A percentile compares a stretch with the other conserved stretches of the same genome.
Evolutionary conservation across 2,113 vertebrate genomes (phyloP).

Genomic region (Neofelis nebulosa): DNA sequence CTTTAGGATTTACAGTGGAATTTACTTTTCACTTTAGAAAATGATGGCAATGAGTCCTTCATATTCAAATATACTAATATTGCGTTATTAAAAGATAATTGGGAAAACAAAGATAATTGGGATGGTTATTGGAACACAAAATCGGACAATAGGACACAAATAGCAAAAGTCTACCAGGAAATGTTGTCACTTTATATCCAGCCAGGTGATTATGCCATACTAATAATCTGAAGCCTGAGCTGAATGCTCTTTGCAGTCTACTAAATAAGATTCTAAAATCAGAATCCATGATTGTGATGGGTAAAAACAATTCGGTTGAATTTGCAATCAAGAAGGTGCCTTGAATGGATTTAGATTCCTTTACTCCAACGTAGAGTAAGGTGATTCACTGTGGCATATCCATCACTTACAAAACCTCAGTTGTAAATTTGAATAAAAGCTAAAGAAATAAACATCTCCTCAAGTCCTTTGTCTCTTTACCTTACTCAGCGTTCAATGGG

Average conservation of each 20-base stretch:
- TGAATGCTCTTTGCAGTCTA: slow-evolving; percentile 32
- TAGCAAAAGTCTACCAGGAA: neutral
- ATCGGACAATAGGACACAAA: neutral
- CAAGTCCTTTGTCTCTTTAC: slow-evolving; percentile 71
- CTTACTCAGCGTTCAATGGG: slow-evolving; percentile 70
- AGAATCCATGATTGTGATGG: neutral
- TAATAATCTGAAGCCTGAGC: neutral
- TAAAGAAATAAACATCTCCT: slow-evolving; percentile 77
- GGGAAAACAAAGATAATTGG: neutral
- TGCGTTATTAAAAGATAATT: slow-evolving; percentile 32
- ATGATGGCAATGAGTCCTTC: neutral
- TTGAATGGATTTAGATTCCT: slow-evolving; percentile 68
- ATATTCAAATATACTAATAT: neutral
- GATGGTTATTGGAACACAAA: neutral
- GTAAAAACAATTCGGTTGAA: slow-evolving; percentile 31
- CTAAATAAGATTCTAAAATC: slow-evolving; percentile 42
- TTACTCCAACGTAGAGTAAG: slow-evolving; percentile 54
- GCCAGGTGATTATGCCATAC: neutral
- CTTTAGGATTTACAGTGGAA: neutral
- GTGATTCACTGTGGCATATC: slow-evolving; percentile 62
- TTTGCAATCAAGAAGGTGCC: slow-evolving; percentile 44
- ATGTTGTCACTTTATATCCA: neutral
- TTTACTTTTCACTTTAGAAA: slow-evolving; percentile 35
- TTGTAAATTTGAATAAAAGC: slow-evolving; percentile 75
- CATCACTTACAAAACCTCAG: slow-evolving; percentile 69